Conservation (phyloP, 2,888 invertebrate genomes). For the Thecophora atra region DNA sequence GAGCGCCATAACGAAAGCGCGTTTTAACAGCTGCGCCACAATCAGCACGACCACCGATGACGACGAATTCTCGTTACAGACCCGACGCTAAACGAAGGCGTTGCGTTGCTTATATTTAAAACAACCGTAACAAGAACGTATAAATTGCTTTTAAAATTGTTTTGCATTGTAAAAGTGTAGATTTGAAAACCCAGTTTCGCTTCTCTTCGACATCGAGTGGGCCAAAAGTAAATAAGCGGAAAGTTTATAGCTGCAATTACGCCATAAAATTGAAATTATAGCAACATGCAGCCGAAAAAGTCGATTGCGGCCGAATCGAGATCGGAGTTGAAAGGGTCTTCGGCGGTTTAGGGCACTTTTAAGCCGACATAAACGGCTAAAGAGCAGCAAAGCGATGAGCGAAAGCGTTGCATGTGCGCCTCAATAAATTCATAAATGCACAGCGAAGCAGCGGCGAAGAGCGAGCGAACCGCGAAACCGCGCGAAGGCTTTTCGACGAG, state of each 20-base stretch:
- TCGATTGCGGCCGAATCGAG: background rate
- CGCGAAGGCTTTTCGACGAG: constrained; percentile 59
- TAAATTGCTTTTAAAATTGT: too few species aligned
- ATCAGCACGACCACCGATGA: too few species aligned
- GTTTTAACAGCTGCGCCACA: too few species aligned
- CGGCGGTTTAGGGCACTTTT: background rate
- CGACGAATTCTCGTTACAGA: too few species aligned
- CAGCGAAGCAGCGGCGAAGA: constrained; percentile 50
- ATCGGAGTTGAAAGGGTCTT: background rate
- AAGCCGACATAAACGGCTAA: background rate
- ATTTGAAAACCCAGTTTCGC: too few species aligned
- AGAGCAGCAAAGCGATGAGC: background rate
- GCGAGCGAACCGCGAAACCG: constrained; percentile 54
- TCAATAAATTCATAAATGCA: constrained; percentile 39
- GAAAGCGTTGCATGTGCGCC: constrained; percentile 19
- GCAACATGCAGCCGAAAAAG: constrained; percentile 52
- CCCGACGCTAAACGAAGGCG: too few species aligned
- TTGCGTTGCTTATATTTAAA: too few species aligned
- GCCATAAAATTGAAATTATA: constrained; percentile 63
- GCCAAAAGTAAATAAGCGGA: constrained; percentile 56
- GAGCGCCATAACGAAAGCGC: too few species aligned
- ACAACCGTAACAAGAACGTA: too few species aligned
- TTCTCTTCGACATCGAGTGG: constrained; percentile 14
- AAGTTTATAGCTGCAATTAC: constrained; percentile 63
- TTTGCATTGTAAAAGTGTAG: too few species aligned